phyloP scores from a whole-genome alignment of 2,797 vertebrate species.

The Kryptolebias ocellatus region DNA sequence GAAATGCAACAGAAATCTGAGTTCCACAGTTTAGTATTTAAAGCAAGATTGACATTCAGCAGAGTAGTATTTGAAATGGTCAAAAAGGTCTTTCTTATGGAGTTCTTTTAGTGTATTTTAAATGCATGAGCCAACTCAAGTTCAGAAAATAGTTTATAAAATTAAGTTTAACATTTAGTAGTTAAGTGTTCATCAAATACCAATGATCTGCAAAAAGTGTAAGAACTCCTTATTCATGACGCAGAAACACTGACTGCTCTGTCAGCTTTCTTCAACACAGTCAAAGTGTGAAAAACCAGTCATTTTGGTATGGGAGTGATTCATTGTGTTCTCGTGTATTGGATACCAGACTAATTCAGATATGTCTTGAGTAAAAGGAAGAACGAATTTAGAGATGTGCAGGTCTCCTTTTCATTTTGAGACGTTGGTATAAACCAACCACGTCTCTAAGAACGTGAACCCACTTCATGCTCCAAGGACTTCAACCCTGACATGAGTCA shows the following conservation, averaged over 20 bases:
- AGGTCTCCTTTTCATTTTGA: constrained; percentile 20
- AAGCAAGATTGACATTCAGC: background rate
- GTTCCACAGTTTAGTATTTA: background rate
- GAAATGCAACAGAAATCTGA: background rate
- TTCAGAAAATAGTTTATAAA: too few relatives aligned
- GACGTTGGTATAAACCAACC: constrained; percentile 28
- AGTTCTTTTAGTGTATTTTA: background rate
- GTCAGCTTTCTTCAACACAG: background rate
- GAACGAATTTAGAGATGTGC: constrained; percentile 5
- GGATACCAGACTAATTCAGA: background rate
- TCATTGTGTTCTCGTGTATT: background rate
- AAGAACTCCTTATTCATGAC: background rate
- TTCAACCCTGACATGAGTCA: constrained; percentile 38
- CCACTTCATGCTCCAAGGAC: background rate
- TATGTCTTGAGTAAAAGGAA: background rate
- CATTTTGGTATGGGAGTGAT: background rate
- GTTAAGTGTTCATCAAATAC: too few relatives aligned
- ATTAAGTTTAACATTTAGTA: too few relatives aligned
- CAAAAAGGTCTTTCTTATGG: background rate
- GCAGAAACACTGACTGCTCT: background rate
- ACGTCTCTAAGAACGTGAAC: constrained; percentile 6
- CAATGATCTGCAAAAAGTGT: background rate
- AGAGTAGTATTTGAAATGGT: background rate
- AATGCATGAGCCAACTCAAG: too few relatives aligned
- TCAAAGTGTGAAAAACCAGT: background rate